These are phyloP conservation scores for Xestoiulus laeticollis DNA, from an alignment of 2,888 invertebrate genomes.

Conservation along the genomic window DNA sequence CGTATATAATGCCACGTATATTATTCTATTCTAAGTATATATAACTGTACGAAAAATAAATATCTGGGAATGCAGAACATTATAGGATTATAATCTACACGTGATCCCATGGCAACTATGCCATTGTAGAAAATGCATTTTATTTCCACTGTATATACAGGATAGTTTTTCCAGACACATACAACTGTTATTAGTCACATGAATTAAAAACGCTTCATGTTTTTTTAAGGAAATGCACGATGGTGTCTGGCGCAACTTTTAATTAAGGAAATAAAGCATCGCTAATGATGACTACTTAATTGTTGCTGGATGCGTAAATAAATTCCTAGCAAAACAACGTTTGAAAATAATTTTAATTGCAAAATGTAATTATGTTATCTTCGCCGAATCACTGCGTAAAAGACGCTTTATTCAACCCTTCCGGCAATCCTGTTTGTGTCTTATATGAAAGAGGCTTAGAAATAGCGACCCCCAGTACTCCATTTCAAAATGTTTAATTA, in stretches of 20 bases:
- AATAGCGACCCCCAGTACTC: background rate
- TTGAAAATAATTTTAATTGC: conserved; percentile 37
- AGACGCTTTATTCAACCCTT: conserved; percentile 21
- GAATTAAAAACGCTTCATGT: background rate
- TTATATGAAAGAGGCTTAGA: background rate
- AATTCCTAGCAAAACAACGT: background rate
- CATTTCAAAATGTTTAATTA: conserved; percentile 21
- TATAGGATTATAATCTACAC: too few relatives aligned
- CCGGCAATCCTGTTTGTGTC: background rate
- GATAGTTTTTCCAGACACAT: background rate
- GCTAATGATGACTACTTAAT: conserved; percentile 34
- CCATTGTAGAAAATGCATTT: too few relatives aligned
- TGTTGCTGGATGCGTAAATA: conserved; percentile 1
- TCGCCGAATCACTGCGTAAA: background rate
- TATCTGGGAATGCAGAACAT: too few relatives aligned
- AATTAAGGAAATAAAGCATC: conserved; percentile 28
- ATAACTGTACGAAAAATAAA: too few relatives aligned
- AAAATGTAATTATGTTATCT: conserved; percentile 29
- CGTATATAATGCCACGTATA: background rate
- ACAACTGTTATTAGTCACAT: background rate
- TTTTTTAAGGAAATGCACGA: background rate
- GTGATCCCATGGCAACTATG: too few relatives aligned
- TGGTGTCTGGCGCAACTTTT: background rate
- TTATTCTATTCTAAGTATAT: too few relatives aligned
- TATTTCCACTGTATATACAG: too few relatives aligned